Evolutionary conservation across 23 tunicate species (phyloP).

Genomic region (Ascidia mentula): DNA sequence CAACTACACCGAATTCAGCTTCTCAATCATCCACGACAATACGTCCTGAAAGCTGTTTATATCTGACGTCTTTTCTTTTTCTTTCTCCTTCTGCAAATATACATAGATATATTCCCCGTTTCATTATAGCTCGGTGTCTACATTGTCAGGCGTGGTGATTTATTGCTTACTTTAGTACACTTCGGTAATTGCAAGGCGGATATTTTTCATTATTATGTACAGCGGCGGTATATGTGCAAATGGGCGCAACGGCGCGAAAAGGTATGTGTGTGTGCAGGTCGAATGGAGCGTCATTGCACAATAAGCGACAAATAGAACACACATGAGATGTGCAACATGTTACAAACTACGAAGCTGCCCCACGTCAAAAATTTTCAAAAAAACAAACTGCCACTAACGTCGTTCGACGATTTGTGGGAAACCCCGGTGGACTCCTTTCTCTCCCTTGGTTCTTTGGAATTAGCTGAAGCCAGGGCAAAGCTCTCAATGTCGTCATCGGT

Average conservation of each 20-base stretch:
- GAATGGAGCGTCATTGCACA: not conserved
- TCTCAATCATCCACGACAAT: slow-evolving; percentile 61
- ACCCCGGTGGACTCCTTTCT: not conserved
- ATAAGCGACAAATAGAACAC: not conserved
- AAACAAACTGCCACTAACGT: slow-evolving; percentile 7
- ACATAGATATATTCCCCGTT: no score
- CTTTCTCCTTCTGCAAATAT: not conserved
- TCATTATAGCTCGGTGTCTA: no score
- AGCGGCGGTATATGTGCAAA: slow-evolving; percentile 6
- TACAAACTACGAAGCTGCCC: not conserved
- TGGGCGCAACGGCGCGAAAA: not conserved
- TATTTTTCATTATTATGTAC: not conserved
- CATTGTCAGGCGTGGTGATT: no score
- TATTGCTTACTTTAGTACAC: no score
- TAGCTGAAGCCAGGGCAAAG: not conserved
- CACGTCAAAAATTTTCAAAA: no score
- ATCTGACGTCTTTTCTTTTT: not conserved
- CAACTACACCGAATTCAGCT: slow-evolving; percentile 72
- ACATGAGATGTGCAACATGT: not conserved
- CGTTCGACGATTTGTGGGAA: not conserved
- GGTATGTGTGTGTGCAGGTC: not conserved
- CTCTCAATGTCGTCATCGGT: not conserved
- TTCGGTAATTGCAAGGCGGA: no score
- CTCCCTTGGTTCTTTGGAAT: not conserved
- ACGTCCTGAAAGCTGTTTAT: slow-evolving; percentile 9